phyloP scores from a whole-genome alignment of 2,888 invertebrate species.

The Drosophila pseudotalamancana region DNA sequence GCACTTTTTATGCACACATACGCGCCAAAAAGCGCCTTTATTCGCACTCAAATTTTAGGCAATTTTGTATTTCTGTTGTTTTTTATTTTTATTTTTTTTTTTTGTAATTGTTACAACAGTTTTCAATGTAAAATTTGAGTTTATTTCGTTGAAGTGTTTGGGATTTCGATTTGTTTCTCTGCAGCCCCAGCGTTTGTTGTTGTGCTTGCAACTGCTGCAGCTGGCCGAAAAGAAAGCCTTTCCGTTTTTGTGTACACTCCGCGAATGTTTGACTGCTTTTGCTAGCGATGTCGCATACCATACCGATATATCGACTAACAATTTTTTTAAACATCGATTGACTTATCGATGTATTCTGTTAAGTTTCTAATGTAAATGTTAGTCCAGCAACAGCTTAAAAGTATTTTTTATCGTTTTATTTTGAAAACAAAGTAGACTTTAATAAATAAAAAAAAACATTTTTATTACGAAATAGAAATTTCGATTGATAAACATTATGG shows the following conservation, averaged over 20 bases:
- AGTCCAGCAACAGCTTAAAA: background rate
- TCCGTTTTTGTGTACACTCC: slow-evolving; percentile 57
- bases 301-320: slow-evolving; percentile 18
- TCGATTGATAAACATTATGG: slow-evolving; percentile 31
- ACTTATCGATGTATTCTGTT: slow-evolving; percentile 8
- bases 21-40: slow-evolving; percentile 29
- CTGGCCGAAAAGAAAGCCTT: slow-evolving; percentile 62
- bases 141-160: slow-evolving; percentile 15
- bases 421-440: slow-evolving; percentile 12
- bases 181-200: slow-evolving; percentile 59
- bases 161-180: slow-evolving; percentile 11
- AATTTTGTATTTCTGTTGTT: slow-evolving; percentile 23
- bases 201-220: slow-evolving; percentile 56
- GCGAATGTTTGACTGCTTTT: slow-evolving; percentile 36
- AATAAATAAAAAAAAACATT: background rate
- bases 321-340: background rate
- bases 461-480: background rate
- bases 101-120: slow-evolving; percentile 16
- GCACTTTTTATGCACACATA: slow-evolving; percentile 39
- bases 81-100: no score
- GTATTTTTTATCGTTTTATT: background rate
- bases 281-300: slow-evolving; percentile 1
- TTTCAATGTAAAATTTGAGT: slow-evolving; percentile 3
- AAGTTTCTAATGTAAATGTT: slow-evolving; percentile 3
- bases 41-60: slow-evolving; percentile 27